Evolutionary conservation across 1,140 invertebrate species (phyloP).

Genomic region (Megathymus violae): DNA sequence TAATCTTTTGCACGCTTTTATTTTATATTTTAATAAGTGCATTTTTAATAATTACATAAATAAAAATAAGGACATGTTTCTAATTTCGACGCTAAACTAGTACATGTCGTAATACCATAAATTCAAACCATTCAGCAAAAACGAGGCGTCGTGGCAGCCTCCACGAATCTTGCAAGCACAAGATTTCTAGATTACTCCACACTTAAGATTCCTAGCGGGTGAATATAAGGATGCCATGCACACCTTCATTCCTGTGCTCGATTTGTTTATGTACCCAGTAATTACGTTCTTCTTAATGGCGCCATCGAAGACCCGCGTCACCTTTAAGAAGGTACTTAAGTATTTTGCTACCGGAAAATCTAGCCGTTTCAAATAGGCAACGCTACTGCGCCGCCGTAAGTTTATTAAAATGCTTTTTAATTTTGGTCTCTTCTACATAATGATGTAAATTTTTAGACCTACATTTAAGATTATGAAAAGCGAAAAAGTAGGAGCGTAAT

Average conservation of each 20-base stretch:
- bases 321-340: constrained; percentile 34
- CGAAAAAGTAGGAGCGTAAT: not conserved
- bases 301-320: constrained; percentile 42
- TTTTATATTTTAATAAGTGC: too few species aligned
- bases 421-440: constrained; percentile 2
- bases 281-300: constrained; percentile 63
- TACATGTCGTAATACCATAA: constrained; percentile 11
- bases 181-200: constrained; percentile 64
- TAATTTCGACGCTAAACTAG: not conserved
- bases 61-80: too few species aligned
- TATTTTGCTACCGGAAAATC: constrained; percentile 35
- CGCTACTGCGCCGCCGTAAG: not conserved
- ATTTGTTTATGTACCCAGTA: constrained; percentile 66
- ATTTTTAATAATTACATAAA: too few species aligned
- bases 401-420: constrained; percentile 7
- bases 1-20: too few species aligned
- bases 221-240: constrained; percentile 49
- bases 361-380: not conserved
- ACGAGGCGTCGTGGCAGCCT: constrained; percentile 40
- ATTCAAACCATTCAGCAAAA: constrained; percentile 46
- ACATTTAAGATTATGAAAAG: not conserved
- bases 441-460: not conserved
- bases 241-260: constrained; percentile 49
- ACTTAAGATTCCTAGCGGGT: constrained; percentile 71
- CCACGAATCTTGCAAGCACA: constrained; percentile 49